Evolutionary conservation across 1,140 invertebrate genomes (phyloP), one percentile per base, ranked within the genome.

Genomic region (Procambarus clarkii): DNA sequence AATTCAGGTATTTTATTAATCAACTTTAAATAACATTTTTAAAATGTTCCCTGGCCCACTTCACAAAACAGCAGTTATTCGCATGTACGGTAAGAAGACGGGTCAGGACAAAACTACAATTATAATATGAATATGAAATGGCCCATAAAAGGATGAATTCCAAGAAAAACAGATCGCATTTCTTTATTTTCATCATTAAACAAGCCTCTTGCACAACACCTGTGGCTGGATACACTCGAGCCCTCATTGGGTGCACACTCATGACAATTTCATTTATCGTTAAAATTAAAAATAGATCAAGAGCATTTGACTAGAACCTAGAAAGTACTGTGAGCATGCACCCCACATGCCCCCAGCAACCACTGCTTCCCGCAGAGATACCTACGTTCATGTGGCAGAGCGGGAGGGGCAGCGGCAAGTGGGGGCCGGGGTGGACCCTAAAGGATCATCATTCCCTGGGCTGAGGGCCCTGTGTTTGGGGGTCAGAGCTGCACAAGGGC

Each of bases 171-270:
- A 85, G 83, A 77, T 76, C 82, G 89, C 82, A 58, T 45, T 74
- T 86, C 88, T 24, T 64, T 74, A 87, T 69, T 80, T 91, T 76
- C 74, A 90, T 90, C 88, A 77, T 78, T 91, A 91, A 85, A 86
- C 89, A 91, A 91, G 89, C 89, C 89, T 91, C 76, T 69, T 91
- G 82, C 89, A 85, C 89, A 91, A 84, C 89, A 92, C 91, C 91
- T 92, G 91, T 92, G 91, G 91, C 86, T 88, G 69, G 69, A 91
- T 79, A 85, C 86, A 85, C 86, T 88, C 91, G 86, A 92, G 91
- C 91, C 91, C 91, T 92, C 81, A 86, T 82, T 87, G 91, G 86
- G 91, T 92, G 91, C 91, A 92, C 91, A 88, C 91, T 83, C 82
- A 82, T 76, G 24, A 77, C 76, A 60, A 77, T 46, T 64, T 34